These are phyloP conservation scores for Salvator merianae DNA, from an alignment of 2,113 vertebrate genomes.

Conservation along the genomic window DNA sequence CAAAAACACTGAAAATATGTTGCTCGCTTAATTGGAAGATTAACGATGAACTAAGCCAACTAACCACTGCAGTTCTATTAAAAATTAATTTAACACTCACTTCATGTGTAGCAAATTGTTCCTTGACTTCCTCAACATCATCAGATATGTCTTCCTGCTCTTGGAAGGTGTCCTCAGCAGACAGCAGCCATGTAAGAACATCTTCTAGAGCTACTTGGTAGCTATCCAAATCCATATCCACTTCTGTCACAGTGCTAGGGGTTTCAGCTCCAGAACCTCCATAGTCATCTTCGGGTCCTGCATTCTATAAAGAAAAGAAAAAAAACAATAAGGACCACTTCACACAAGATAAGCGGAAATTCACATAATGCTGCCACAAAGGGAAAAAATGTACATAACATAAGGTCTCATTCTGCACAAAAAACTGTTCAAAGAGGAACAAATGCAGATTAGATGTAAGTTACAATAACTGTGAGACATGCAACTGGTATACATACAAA, in stretches of 20 bases:
- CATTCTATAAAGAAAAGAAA: conserved; percentile 57
- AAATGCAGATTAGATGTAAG: no score
- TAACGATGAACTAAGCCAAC: no score
- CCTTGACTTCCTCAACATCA: conserved; percentile 96
- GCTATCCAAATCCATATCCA: conserved; percentile 84
- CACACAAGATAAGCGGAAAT: background rate
- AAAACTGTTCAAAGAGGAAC: no score
- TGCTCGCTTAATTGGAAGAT: no score
- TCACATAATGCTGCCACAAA: no score
- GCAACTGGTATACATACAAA: no score
- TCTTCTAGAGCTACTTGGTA: conserved; percentile 95
- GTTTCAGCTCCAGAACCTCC: conserved; percentile 76
- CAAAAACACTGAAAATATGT: background rate
- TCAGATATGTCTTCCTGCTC: conserved; percentile 92
- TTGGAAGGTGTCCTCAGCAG: conserved; percentile 89
- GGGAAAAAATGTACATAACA: no score
- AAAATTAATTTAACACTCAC: conserved; percentile 65
- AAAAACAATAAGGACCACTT: background rate
- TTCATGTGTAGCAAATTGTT: conserved; percentile 96
- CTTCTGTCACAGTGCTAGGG: conserved; percentile 78
- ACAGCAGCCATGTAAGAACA: conserved; percentile 95
- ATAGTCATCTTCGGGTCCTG: conserved; percentile 67
- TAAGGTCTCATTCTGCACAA: no score
- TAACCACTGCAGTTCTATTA: fast-evolving
- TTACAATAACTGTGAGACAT: no score